Conservation (phyloP, 2,797 vertebrate genomes). For the Diceros bicornis region DNA sequence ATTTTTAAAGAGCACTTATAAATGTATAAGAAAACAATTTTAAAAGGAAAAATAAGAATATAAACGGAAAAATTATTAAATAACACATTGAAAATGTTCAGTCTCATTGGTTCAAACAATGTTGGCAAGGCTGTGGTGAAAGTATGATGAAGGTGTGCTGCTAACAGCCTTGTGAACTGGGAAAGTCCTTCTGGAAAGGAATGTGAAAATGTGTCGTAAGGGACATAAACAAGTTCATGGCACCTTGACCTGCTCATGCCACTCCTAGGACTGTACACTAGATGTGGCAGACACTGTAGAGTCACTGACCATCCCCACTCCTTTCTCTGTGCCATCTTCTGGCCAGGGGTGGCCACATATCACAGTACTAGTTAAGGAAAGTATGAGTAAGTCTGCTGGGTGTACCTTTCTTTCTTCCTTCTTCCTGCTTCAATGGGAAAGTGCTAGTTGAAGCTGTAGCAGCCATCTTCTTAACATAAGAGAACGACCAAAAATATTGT, state of each 20-base stretch:
- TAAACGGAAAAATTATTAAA: constrained; percentile 22
- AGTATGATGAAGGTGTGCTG: not conserved
- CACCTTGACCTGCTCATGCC: not conserved
- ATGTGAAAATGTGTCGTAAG: not conserved
- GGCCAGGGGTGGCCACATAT: not conserved
- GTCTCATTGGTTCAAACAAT: not conserved
- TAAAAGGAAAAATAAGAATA: constrained; percentile 23
- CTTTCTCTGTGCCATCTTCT: not conserved
- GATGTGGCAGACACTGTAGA: not conserved
- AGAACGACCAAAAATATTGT: not conserved
- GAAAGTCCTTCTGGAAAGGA: not conserved
- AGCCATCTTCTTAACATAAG: not conserved
- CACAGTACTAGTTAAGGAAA: not conserved
- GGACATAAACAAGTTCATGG: not conserved
- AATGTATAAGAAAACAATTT: not conserved
- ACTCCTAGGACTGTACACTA: not conserved
- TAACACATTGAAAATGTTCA: not conserved
- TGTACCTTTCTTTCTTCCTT: not conserved
- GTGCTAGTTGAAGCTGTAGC: not conserved
- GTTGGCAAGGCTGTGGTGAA: not conserved
- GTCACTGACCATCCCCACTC: not conserved
- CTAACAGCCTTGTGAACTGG: not conserved
- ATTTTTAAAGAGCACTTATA: not conserved
- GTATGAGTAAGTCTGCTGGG: not conserved
- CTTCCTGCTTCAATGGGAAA: not conserved